Percentiles rank a stretch among this genome's conserved stretches.
These are phyloP conservation scores for Drosophila pseudotakahashii DNA, from an alignment of 2,888 invertebrate genomes.

Conservation along the genomic window DNA sequence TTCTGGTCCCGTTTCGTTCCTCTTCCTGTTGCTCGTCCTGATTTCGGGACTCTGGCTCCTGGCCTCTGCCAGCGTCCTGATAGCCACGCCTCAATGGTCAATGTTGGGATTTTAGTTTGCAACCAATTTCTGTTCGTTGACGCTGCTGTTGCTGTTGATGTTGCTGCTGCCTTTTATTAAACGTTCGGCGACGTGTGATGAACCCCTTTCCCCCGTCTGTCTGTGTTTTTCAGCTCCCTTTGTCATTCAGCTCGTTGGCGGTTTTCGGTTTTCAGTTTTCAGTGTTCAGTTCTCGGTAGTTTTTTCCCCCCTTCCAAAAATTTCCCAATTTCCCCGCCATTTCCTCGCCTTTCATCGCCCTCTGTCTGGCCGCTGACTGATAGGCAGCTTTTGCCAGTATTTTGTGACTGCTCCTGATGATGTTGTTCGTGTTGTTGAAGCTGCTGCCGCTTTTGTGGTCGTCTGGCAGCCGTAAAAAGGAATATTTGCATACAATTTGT, in stretches of 20 bases:
- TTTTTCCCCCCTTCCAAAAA: slow-evolving; percentile 2
- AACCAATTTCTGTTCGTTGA: slow-evolving; percentile 41
- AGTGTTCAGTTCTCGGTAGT: background rate
- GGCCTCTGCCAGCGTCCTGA: slow-evolving; percentile 38
- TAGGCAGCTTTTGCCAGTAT: slow-evolving; percentile 53
- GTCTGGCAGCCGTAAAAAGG: slow-evolving; percentile 16
- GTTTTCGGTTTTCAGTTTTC: slow-evolving; percentile 11
- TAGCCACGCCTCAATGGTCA: slow-evolving; percentile 65
- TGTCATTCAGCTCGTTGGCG: slow-evolving; percentile 15
- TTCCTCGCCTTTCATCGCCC: slow-evolving; percentile 18
- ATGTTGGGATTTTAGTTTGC: slow-evolving; percentile 47
- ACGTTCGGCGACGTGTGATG: slow-evolving; percentile 46
- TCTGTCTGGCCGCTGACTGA: slow-evolving; percentile 56
- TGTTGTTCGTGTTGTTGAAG: slow-evolving; percentile 14
- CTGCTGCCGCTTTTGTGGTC: slow-evolving; percentile 30
- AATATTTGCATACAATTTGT: slow-evolving; percentile 44
- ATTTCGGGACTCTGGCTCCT: slow-evolving; percentile 9
- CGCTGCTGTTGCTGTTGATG: slow-evolving; percentile 11
- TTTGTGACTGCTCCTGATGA: slow-evolving; percentile 23
- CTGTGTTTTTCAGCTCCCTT: background rate
- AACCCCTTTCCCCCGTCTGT: slow-evolving; percentile 4
- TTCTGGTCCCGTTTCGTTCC: background rate
- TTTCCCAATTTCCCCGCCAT: slow-evolving; percentile 7
- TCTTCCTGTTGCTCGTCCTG: slow-evolving; percentile 20
- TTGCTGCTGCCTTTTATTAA: slow-evolving; percentile 52